Conservation (phyloP, 2,797 vertebrate species). For the Gymnocypris eckloni region DNA sequence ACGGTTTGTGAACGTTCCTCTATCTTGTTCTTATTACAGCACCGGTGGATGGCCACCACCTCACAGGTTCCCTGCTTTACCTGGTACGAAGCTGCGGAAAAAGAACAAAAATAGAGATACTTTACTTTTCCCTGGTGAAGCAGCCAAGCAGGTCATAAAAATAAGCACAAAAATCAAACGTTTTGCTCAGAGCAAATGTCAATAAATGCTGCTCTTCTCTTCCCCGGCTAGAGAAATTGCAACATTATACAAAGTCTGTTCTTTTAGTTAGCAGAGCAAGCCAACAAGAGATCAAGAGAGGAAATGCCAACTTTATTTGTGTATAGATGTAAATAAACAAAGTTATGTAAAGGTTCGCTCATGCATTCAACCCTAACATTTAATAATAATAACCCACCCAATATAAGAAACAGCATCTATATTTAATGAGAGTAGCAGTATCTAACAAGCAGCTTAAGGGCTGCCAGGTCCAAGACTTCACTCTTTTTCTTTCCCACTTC, state of each 20-base stretch:
- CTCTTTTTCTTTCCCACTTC: constrained; percentile 56
- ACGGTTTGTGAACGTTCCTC: constrained; percentile 96
- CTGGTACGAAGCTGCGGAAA: constrained; percentile 84
- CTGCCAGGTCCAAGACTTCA: constrained; percentile 59
- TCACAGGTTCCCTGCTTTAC: constrained; percentile 96
- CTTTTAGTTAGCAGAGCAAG: not conserved
- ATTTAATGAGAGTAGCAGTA: constrained; percentile 67
- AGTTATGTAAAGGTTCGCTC: constrained; percentile 20
- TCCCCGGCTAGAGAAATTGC: constrained; percentile 64
- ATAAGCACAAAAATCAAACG: not conserved
- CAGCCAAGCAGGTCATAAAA: not conserved
- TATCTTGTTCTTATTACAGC: constrained; percentile 97
- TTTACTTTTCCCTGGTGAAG: not conserved
- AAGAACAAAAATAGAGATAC: not conserved
- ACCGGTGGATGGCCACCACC: constrained; percentile 92
- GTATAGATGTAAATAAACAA: constrained; percentile 54
- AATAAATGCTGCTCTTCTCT: constrained; percentile 44
- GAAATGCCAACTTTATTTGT: constrained; percentile 55
- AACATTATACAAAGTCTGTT: constrained; percentile 60
- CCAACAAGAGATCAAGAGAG: not conserved
- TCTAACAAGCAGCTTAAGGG: constrained; percentile 64
- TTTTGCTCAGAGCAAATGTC: constrained; percentile 25
- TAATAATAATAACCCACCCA: constrained; percentile 62
- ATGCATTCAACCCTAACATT: constrained; percentile 55
- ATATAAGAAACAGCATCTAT: constrained; percentile 60